Evolutionary conservation across 64 coral and sea anemone genomes (phyloP), one percentile per base, ranked within the genome.

Genomic region (Porites lutea): DNA sequence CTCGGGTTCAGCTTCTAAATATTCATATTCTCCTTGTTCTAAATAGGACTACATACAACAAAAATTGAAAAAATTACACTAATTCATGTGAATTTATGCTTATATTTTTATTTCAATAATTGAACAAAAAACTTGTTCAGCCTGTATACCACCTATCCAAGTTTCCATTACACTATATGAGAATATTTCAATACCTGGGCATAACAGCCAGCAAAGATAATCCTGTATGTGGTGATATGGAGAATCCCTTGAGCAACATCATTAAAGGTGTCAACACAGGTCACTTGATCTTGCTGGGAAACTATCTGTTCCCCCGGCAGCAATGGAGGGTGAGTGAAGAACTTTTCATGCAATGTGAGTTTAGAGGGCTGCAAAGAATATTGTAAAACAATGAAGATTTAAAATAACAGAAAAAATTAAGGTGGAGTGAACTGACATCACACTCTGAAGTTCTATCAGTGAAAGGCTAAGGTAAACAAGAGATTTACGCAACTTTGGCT

Each of bases 161-260:
- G 1, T 37, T 37, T 37, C 27, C 27, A 37, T 37, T 37, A 37
- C 27, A 37, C 27, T 37, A 37, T 37, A 37, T 37, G 27, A 37
- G 27, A 37, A 37, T 37, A 37, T 37, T 37, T 37, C 27, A 37
- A 37, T 37, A 83, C 79, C 79, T 95, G 68, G 13, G 58, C 66
- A 79, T 84, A 86, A 50, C 27, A 70, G 3, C 95, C 95, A 91
- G 95, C 93, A 70, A 97, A 97, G 37, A 97, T 93, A 19, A 94
- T 82, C 65, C 95, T 89, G 71, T 94, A 97, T 18, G 92, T 97
- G 0, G 95, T 97, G 5, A 97, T 86, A 65, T 97, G 95, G 16
- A 97, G 89, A 11, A 97, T 52, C 3, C 95, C 95, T 63, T 97
- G 62, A 13, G 92, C 68, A 77, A 93, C 53, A 13, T 73, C 79